These are phyloP conservation scores for Oopsacas minuta DNA, from an alignment of 37 sponge, comb jelly and placozoan species.

Conservation along the genomic window DNA sequence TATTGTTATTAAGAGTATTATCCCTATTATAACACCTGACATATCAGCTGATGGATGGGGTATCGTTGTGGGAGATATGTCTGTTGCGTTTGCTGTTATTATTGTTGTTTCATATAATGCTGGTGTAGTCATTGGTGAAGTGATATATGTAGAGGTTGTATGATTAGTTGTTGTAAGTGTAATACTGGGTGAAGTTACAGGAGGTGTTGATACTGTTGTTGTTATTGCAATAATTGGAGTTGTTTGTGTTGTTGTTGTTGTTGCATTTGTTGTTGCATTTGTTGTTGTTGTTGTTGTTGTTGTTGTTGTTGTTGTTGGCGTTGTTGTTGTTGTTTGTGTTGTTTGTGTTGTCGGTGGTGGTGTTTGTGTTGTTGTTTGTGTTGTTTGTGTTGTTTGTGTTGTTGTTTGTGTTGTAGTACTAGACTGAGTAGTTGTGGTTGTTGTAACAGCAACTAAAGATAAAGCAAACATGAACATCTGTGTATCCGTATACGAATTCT, in stretches of 20 bases:
- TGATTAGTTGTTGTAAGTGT: background rate
- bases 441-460: background rate
- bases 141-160: background rate
- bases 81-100: background rate
- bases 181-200: background rate
- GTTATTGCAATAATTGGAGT: slow-evolving; percentile 2
- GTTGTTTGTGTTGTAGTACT: background rate
- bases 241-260: background rate
- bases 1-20: background rate
- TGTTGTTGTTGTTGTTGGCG: background rate
- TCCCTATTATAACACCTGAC: background rate
- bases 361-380: background rate
- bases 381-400: background rate
- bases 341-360: background rate
- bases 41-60: background rate
- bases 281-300: background rate
- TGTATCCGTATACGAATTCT: no score
- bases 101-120: background rate
- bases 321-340: background rate
- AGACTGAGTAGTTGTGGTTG: background rate
- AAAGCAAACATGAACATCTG: no score
- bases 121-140: background rate
- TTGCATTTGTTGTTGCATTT: background rate
- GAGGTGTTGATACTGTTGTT: slow-evolving; percentile 19
- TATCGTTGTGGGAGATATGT: background rate